phyloP scores from a whole-genome alignment of 2,797 vertebrate genomes.

The Coregonus sp. region DNA sequence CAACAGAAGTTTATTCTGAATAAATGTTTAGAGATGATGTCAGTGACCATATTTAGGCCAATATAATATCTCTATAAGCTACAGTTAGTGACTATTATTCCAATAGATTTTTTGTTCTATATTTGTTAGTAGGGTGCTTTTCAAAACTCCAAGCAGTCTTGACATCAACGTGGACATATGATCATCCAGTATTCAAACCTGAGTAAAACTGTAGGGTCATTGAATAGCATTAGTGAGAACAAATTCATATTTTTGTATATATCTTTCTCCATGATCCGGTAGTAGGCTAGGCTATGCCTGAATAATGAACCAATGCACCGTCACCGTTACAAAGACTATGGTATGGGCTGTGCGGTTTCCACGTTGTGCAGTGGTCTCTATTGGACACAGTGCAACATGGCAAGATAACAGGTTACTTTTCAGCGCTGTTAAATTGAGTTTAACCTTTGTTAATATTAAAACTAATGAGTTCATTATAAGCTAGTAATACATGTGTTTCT shows the following conservation, averaged over 20 bases:
- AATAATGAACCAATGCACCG: not conserved
- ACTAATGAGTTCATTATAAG: no score
- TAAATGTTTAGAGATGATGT: not conserved
- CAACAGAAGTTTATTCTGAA: not conserved
- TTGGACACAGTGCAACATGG: conserved; percentile 78
- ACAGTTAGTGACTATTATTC: not conserved
- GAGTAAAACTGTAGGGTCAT: no score
- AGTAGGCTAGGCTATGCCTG: not conserved
- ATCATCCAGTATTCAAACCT: no score
- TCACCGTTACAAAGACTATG: not conserved
- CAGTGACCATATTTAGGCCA: not conserved
- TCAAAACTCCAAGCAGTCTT: not conserved
- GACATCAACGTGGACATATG: no score
- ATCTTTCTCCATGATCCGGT: not conserved
- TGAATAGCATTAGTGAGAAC: not conserved
- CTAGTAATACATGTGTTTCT: no score
- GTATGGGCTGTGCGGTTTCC: conserved; percentile 32
- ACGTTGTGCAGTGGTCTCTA: conserved; percentile 81
- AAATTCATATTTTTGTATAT: not conserved
- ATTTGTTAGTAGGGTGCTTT: not conserved
- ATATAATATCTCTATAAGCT: not conserved
- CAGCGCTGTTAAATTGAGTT: not conserved
- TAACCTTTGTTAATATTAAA: no score
- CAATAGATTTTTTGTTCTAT: not conserved
- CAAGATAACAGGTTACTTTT: conserved; percentile 53